Evolutionary conservation across 1,140 invertebrate genomes (phyloP).

Genomic region (Solen grandis): DNA sequence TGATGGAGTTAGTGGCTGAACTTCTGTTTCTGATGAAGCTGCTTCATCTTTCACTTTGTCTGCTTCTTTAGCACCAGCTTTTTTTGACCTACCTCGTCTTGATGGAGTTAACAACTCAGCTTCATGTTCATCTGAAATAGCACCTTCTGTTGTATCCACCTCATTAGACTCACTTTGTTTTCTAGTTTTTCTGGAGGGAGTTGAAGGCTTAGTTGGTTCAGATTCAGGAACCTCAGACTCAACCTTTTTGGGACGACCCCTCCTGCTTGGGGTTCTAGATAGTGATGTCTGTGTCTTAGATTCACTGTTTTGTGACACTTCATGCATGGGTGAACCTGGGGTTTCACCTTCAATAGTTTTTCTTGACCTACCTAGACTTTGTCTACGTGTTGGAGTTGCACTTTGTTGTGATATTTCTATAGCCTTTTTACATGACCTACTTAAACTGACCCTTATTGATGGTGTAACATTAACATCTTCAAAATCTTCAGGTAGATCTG

Average conservation of each 20-base stretch:
- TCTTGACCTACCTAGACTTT: constrained; percentile 15
- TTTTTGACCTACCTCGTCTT: constrained; percentile 16
- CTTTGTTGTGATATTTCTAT: too few relatives aligned
- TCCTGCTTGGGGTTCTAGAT: constrained; percentile 19
- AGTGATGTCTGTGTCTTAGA: not conserved
- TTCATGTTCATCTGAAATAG: not conserved
- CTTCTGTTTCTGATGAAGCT: not conserved
- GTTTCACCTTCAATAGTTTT: not conserved
- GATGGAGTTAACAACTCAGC: constrained; percentile 5
- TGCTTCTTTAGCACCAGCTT: not conserved
- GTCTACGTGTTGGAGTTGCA: constrained; percentile 38
- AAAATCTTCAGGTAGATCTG: constrained; percentile 31
- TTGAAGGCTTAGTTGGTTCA: constrained; percentile 14
- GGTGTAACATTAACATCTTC: constrained; percentile 25
- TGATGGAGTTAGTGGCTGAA: not conserved
- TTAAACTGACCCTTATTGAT: constrained; percentile 19
- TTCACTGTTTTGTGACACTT: not conserved
- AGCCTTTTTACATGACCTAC: constrained; percentile 24
- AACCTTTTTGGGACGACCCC: constrained; percentile 32
- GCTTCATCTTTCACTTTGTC: too few relatives aligned
- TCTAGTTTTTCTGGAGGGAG: constrained; percentile 4
- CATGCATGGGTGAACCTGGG: not conserved
- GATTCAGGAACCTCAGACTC: not conserved
- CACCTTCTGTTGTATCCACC: not conserved
- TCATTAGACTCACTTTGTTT: constrained; percentile 1